Percentiles rank a stretch among this genome's conserved stretches.
Evolutionary conservation across 1,140 invertebrate species (phyloP).

Genomic region (Drosophila lacertosa): DNA sequence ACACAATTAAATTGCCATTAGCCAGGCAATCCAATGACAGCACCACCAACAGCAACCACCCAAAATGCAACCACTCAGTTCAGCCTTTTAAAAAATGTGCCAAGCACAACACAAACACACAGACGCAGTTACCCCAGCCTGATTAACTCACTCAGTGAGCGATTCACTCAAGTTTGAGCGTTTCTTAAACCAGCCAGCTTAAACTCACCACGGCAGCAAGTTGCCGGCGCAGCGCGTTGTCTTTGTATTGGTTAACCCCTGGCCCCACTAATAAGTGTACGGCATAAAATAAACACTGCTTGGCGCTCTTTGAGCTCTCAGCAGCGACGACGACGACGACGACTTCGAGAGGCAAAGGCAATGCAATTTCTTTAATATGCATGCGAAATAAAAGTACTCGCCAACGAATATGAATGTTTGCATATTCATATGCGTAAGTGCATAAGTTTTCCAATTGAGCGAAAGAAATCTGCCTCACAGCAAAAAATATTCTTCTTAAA

Average conservation of each 20-base stretch:
- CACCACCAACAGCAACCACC: slow-evolving; percentile 17
- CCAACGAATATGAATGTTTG: slow-evolving; percentile 13
- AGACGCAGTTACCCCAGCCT: slow-evolving; percentile 40
- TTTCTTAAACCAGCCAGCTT: slow-evolving; percentile 10
- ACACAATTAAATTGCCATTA: slow-evolving; percentile 70
- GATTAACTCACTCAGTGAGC: slow-evolving; percentile 38
- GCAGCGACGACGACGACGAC: neutral
- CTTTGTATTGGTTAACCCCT: slow-evolving; percentile 30
- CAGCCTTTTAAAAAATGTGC: slow-evolving; percentile 36
- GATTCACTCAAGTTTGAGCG: slow-evolving; percentile 50
- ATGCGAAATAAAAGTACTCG: slow-evolving; percentile 16
- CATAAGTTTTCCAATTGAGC: neutral
- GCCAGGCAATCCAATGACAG: slow-evolving; percentile 44
- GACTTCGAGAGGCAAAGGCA: neutral
- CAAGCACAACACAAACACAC: slow-evolving; percentile 20
- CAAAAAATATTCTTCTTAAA: neutral
- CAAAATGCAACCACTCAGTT: slow-evolving; percentile 19
- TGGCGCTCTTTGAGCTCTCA: slow-evolving; percentile 44
- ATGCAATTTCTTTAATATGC: slow-evolving; percentile 47
- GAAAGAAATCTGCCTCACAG: neutral
- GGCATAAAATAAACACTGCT: slow-evolving; percentile 2
- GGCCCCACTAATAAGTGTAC: slow-evolving; percentile 21
- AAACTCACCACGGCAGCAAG: slow-evolving; percentile 65
- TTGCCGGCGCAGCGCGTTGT: slow-evolving; percentile 34
- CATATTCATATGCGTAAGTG: slow-evolving; percentile 10